Base-by-base conservation (phyloP, 2,888 invertebrate genomes). In the Zonitis immaculata region DNA sequence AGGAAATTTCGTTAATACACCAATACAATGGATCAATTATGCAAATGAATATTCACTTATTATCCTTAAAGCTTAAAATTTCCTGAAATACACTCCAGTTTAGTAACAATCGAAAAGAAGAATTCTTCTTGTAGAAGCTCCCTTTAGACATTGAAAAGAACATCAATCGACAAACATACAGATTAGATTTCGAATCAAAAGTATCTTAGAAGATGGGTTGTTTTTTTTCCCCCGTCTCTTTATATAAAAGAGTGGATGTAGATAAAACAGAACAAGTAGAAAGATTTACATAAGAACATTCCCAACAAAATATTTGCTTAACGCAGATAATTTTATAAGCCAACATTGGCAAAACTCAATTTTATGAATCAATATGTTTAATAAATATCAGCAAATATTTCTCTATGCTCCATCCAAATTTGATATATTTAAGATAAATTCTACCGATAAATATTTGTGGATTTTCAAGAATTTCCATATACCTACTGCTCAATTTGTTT, bases 271-370 rank as follows among this genome's bases (percentile, higher is more conserved):
- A 51, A 35, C 35, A 35, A 16, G 35, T 18, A 18, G 35, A 30
- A 48, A 27, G 44, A 44, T 44, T 44, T 44, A 44, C 44, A 43
- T 50, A 48, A 52, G 44, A 49, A 46, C 22, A 50, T 42, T 26
- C 49, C 20, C 12, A 12, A 18, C 16, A 54, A 54, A 54, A 54
- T 47, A 54, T 54, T 54, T 50, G 42, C 42, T 50, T 51, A 32
- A 26, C 6, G 26, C 43, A 28, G 25, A 50, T 51, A 54, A 54
- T 51, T 47, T 55, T 27, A 49, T 53, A 49, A 45, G 35, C 35
- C 12, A 42, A 50, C 43, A 43, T 42, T 39, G 16, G 30, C 9
- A 35, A 47, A 50, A 50, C 45, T 20, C 49, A 54, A 46, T 49
- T 49, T 54, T 49, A 44, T 53, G 22, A 42, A 45, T 42, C 49